Evolutionary conservation across 37 sponge, comb jelly and placozoan genomes (phyloP).

Genomic region (Corticium candelabrum): DNA sequence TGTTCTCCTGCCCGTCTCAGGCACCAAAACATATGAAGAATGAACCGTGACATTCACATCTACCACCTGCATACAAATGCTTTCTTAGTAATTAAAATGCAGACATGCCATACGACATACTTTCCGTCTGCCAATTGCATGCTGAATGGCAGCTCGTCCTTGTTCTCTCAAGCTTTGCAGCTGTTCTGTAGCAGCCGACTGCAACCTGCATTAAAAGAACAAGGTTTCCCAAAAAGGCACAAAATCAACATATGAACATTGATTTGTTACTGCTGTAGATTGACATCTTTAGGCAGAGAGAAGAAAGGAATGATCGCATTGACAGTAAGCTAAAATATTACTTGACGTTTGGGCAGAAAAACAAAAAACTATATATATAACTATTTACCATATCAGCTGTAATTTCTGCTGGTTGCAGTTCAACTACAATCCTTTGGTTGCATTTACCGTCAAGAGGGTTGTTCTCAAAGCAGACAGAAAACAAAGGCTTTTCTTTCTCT

Average conservation of each 20-base stretch:
- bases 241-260: neutral
- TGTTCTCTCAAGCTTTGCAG: neutral
- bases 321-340: neutral
- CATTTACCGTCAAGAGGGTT: neutral
- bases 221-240: neutral
- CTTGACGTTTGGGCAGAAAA: neutral
- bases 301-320: neutral
- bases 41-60: neutral
- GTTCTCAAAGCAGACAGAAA: neutral
- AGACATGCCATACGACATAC: neutral
- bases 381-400: neutral
- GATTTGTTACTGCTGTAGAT: neutral
- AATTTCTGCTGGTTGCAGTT: neutral
- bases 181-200: neutral
- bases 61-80: neutral
- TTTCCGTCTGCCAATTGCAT: neutral
- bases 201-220: neutral
- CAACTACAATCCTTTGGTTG: neutral
- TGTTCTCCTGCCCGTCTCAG: neutral
- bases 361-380: neutral
- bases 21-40: neutral
- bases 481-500: neutral
- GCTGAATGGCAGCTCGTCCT: neutral
- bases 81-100: neutral
- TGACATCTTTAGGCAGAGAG: neutral